Percentiles rank a stretch among this genome's conserved stretches.
These are phyloP conservation scores for Encarsia formosa DNA, from an alignment of 2,888 invertebrate species.

Conservation along the genomic window DNA sequence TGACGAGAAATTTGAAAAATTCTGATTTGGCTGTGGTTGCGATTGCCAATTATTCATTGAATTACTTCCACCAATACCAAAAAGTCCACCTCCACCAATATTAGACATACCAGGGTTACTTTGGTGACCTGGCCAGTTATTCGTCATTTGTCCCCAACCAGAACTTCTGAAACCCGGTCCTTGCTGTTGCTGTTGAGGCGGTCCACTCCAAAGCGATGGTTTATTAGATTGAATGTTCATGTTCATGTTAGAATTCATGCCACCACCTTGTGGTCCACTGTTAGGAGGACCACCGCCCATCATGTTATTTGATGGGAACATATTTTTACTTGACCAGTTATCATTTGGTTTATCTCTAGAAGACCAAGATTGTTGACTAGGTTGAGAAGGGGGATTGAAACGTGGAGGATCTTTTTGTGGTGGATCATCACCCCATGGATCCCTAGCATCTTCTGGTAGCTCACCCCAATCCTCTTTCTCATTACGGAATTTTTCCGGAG, in stretches of 20 bases:
- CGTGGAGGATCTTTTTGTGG: constrained; percentile 11
- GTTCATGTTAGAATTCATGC: constrained; percentile 23
- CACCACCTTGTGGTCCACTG: not conserved
- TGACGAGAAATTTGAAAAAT: constrained; percentile 27
- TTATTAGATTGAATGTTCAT: constrained; percentile 13
- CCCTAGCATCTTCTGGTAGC: constrained; percentile 47
- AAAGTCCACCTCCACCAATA: not conserved
- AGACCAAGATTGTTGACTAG: constrained; percentile 6
- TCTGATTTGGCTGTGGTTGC: constrained; percentile 30
- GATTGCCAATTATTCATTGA: constrained; percentile 29
- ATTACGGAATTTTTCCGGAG: constrained; percentile 30
- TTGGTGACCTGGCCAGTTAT: constrained; percentile 36
- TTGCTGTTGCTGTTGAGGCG: constrained; percentile 11
- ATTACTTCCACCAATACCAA: not conserved
- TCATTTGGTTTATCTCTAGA: constrained; percentile 21
- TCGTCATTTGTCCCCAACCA: constrained; percentile 30
- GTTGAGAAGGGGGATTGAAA: constrained; percentile 23
- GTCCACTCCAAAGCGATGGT: constrained; percentile 14
- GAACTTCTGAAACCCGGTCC: constrained; percentile 25
- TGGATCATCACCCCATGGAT: constrained; percentile 47
- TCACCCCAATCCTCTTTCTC: constrained; percentile 46
- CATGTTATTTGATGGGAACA: constrained; percentile 11
- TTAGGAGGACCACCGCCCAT: not conserved
- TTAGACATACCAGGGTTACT: not conserved
- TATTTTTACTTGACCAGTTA: constrained; percentile 17